Evolutionary conservation across 2,113 vertebrate species (phyloP).

Genomic region (Dicrurus megarhynchus): DNA sequence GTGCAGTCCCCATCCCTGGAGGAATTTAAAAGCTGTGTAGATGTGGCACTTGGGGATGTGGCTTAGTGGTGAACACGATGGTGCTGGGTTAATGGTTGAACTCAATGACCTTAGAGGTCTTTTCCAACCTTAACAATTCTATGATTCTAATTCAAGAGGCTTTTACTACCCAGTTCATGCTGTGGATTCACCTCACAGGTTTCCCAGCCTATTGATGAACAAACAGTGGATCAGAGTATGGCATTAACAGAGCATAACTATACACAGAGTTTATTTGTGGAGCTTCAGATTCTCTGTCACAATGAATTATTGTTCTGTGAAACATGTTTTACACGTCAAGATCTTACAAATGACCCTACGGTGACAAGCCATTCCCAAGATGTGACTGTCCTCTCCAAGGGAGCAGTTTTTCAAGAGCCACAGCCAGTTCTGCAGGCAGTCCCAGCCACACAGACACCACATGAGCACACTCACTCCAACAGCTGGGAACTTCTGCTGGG

Average conservation of each 20-base stretch:
- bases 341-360: rapidly evolving
- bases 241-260: background rate
- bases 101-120: background rate
- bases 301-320: background rate
- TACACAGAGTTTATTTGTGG: background rate
- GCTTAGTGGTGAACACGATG: background rate
- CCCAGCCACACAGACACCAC: background rate
- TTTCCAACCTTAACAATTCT: background rate
- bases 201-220: background rate
- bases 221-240: background rate
- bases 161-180: background rate
- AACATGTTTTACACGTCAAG: background rate
- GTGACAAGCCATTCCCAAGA: background rate
- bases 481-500: background rate
- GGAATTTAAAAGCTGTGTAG: background rate
- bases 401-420: background rate
- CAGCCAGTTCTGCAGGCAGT: background rate
- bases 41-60: background rate
- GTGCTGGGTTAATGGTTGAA: background rate
- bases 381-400: background rate
- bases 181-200: background rate
- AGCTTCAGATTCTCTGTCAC: background rate
- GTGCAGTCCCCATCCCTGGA: background rate
- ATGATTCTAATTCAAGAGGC: background rate
- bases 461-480: background rate